Percentiles rank a stretch among this genome's conserved stretches.
Evolutionary conservation across 2,797 vertebrate species (phyloP).

Genomic region (Tragopan temminckii): DNA sequence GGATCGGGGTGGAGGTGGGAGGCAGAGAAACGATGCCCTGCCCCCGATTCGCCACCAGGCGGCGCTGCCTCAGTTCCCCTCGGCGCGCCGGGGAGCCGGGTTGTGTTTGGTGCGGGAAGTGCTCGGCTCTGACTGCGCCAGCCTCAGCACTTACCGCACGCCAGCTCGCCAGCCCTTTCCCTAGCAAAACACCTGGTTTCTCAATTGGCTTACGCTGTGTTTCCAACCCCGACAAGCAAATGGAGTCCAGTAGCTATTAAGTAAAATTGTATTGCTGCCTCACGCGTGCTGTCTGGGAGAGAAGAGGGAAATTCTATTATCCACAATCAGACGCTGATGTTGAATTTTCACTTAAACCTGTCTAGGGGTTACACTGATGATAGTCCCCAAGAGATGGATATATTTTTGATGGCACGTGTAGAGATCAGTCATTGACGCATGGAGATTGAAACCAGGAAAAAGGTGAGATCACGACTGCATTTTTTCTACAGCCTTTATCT

Average conservation of each 20-base stretch:
- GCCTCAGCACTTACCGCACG: too few relatives aligned
- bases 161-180: not conserved
- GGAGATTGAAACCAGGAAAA: accelerated
- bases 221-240: not conserved
- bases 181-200: not conserved
- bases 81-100: accelerated
- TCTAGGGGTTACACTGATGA: not conserved
- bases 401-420: accelerated
- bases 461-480: not conserved
- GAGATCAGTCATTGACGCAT: not conserved
- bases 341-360: not conserved
- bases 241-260: not conserved
- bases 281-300: not conserved
- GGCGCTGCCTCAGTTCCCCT: not conserved
- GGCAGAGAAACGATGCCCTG: too few relatives aligned
- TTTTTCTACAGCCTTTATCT: not conserved
- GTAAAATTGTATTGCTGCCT: not conserved
- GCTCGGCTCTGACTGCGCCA: too few relatives aligned
- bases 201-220: accelerated
- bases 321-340: not conserved
- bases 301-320: not conserved
- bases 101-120: not conserved
- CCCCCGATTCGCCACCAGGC: not conserved
- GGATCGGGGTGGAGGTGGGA: accelerated
- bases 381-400: accelerated